These are phyloP conservation scores for Amazona guildingii DNA, from an alignment of 2,113 vertebrate genomes.

Conservation along the genomic window DNA sequence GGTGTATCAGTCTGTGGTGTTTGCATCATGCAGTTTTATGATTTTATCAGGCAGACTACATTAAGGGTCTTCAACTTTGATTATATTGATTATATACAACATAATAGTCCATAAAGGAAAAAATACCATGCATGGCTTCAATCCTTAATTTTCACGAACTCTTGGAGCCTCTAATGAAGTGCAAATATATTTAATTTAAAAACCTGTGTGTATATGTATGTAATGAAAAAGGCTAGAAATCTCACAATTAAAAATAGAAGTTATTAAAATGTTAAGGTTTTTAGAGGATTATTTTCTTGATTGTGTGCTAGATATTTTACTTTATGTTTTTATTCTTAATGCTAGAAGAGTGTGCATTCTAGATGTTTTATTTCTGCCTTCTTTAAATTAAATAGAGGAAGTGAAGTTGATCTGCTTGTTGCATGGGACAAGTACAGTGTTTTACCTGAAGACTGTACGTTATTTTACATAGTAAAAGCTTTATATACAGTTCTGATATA, in stretches of 20 bases:
- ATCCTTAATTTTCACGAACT: neutral
- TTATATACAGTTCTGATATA: neutral
- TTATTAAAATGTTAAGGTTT: neutral
- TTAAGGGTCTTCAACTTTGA: neutral
- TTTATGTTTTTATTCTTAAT: neutral
- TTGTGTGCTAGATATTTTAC: neutral
- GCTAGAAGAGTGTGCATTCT: neutral
- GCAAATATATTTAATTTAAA: neutral
- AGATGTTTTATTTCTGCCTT: neutral
- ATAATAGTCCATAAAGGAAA: neutral
- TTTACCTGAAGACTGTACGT: neutral
- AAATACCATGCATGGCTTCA: neutral
- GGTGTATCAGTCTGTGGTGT: neutral
- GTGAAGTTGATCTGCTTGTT: neutral
- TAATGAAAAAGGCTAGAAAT: neutral
- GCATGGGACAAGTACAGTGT: neutral
- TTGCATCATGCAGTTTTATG: neutral
- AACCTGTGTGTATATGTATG: neutral
- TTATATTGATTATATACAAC: neutral
- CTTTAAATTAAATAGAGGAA: neutral
- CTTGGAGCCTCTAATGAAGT: neutral
- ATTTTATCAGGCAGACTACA: neutral
- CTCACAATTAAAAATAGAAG: neutral
- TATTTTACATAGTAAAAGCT: neutral
- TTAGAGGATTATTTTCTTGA: neutral